Evolutionary conservation across 1,140 invertebrate species (phyloP), one percentile per base, ranked within the genome.

Genomic region (Drosophila persimilis): DNA sequence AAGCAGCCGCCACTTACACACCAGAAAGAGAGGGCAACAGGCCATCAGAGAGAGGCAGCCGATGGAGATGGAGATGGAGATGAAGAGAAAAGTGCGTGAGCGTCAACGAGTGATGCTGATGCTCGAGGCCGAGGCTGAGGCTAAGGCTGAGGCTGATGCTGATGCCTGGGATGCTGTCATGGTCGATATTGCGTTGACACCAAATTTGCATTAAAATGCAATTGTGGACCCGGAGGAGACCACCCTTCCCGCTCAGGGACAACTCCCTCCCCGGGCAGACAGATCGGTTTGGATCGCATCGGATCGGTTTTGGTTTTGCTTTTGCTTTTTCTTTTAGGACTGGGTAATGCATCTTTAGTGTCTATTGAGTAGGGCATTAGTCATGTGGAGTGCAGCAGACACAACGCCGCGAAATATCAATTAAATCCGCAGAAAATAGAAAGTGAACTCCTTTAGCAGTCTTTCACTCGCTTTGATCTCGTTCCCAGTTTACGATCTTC

Each of bases 171-270:
- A 54, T 39, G 31, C 59, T 89, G 84, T 89, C 83, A 88, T 88
- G 83, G 83, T 88, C 83, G 83, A 88, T 88, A 88, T 88, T 88
- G 83, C 83, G 83, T 88, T 88, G 83, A 88, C 83, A 88, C 83
- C 78, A 83, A 88, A 88, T 88, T 88, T 88, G 83, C 83, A 88
- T 88, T 88, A 88, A 88, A 88, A 88, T 83, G 80, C 80, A 84
- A 84, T 84, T 84, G 65, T 69, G 63, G 67, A 72, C 45, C 56
- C 70, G 61, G 57, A 55, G 11, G 31, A 39, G 39, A 56, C n/a
- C 39, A 26, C 8, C n/a, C 24, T 7, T 22, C 20, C 41, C 29
- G 41, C 24, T 22, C 7, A 6, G 24, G 4, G 24, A 26, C 29
- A 7, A 35, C 31, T 35, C 31, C 44, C 55, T 73, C n/a, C 39